These are phyloP conservation scores for Octomys mimax DNA, from an alignment of 2,797 vertebrate genomes.

Conservation along the genomic window DNA sequence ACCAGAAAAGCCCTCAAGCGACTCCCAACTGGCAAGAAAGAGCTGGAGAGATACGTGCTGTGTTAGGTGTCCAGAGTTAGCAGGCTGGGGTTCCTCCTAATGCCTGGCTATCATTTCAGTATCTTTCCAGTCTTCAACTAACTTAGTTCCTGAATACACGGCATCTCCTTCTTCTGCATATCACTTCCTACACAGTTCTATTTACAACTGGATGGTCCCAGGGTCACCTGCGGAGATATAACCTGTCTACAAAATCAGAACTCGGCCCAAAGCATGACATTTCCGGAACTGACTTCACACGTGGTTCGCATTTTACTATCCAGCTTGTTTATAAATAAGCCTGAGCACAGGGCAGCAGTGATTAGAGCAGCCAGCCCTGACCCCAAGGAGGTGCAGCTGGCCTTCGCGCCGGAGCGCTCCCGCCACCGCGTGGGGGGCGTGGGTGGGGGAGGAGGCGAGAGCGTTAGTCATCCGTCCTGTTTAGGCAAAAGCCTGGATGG, in stretches of 20 bases:
- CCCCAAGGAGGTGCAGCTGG: not conserved
- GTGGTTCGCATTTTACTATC: constrained; percentile 12
- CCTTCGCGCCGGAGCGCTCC: not conserved
- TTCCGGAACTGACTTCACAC: not conserved
- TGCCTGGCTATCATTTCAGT: not conserved
- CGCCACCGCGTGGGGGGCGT: not conserved
- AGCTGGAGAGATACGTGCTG: not conserved
- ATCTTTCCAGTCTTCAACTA: not conserved
- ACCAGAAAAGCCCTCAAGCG: constrained; percentile 23
- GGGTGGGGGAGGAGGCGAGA: constrained; percentile 33
- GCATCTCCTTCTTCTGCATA: not conserved
- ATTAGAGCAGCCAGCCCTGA: constrained; percentile 29
- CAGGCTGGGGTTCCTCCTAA: constrained; percentile 3
- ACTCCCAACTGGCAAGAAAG: not conserved
- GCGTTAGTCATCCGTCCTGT: constrained; percentile 48
- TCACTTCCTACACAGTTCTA: not conserved
- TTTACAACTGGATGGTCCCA: not conserved
- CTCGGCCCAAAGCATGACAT: not conserved
- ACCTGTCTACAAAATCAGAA: not conserved
- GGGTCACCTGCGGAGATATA: no score
- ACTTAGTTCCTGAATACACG: not conserved
- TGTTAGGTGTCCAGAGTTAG: not conserved
- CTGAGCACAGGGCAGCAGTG: constrained; percentile 1
- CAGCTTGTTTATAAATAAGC: constrained; percentile 59
- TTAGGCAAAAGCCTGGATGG: constrained; percentile 24